Conservation (phyloP, 2,888 invertebrate genomes). For the Leucophenga montana region DNA sequence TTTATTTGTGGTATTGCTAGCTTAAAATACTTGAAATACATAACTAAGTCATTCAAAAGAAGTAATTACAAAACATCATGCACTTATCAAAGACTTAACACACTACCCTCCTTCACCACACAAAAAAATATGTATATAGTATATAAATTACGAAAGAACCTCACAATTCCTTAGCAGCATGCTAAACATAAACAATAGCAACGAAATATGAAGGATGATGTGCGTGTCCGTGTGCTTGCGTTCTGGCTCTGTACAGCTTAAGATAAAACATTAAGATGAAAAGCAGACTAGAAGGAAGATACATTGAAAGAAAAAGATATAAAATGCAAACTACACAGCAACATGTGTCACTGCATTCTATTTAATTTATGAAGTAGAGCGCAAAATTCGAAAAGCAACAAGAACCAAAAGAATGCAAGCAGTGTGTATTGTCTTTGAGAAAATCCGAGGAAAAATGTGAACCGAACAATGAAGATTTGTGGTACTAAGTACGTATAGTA, state of each 20-base stretch:
- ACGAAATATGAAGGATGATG: slow-evolving; percentile 21
- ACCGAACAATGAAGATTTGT: too few species aligned
- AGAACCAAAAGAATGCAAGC: too few species aligned
- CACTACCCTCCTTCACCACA: too few species aligned
- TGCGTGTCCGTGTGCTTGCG: neutral
- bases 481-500: too few species aligned
- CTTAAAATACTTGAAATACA: too few species aligned
- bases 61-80: too few species aligned
- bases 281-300: slow-evolving; percentile 4
- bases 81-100: too few species aligned
- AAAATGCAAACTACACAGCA: neutral
- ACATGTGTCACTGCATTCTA: slow-evolving; percentile 54
- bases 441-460: neutral
- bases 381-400: slow-evolving; percentile 45
- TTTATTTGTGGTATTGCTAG: too few species aligned
- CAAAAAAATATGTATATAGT: too few species aligned
- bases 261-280: neutral
- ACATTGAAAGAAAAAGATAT: neutral
- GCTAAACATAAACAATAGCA: slow-evolving; percentile 27
- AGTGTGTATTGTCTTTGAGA: neutral
- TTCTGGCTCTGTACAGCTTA: neutral
- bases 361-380: slow-evolving; percentile 71
- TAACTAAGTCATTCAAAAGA: too few species aligned
- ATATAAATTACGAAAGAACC: neutral
- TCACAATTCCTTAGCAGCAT: neutral